A percentile compares a stretch with the other conserved stretches of the same genome.
phyloP scores from a whole-genome alignment of 2,113 vertebrate species.

The Caranx ignobilis region DNA sequence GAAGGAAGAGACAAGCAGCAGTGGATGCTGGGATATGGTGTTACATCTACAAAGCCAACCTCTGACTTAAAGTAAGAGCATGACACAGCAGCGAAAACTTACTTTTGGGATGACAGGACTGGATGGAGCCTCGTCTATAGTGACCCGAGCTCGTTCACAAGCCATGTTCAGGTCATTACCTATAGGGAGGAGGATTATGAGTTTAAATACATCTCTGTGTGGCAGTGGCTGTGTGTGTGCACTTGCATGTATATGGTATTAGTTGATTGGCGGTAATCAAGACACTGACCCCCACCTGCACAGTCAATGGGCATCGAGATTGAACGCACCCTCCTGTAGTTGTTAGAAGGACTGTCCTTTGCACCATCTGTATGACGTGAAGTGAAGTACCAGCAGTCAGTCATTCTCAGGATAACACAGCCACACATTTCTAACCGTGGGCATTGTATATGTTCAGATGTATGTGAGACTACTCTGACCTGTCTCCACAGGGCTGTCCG shows the following conservation, averaged over 20 bases:
- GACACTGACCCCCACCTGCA: constrained; percentile 76
- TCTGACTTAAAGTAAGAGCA: background rate
- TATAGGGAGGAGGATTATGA: constrained; percentile 22
- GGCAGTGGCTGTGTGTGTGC: background rate
- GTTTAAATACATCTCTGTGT: background rate
- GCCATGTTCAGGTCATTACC: constrained; percentile 88
- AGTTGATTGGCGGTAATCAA: background rate
- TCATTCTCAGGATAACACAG: constrained; percentile 27
- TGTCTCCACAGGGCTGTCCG: constrained; percentile 77
- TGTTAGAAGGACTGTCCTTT: constrained; percentile 75
- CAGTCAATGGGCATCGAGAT: constrained; percentile 81
- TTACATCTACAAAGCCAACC: background rate
- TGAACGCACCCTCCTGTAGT: constrained; percentile 81
- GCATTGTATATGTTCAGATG: background rate
- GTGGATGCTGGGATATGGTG: constrained; percentile 10
- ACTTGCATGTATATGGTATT: constrained; percentile 24
- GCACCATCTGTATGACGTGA: constrained; percentile 72
- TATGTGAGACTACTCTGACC: constrained; percentile 74
- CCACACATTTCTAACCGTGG: background rate
- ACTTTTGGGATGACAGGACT: constrained; percentile 86
- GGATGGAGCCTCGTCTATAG: constrained; percentile 78
- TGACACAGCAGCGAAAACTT: background rate
- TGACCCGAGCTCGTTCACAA: constrained; percentile 86
- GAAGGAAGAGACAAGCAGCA: background rate
- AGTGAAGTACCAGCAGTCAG: constrained; percentile 6